A percentile compares a stretch with the other conserved stretches of the same genome.
phyloP scores from a whole-genome alignment of 1,140 invertebrate species.

The Oscheius sp. region DNA sequence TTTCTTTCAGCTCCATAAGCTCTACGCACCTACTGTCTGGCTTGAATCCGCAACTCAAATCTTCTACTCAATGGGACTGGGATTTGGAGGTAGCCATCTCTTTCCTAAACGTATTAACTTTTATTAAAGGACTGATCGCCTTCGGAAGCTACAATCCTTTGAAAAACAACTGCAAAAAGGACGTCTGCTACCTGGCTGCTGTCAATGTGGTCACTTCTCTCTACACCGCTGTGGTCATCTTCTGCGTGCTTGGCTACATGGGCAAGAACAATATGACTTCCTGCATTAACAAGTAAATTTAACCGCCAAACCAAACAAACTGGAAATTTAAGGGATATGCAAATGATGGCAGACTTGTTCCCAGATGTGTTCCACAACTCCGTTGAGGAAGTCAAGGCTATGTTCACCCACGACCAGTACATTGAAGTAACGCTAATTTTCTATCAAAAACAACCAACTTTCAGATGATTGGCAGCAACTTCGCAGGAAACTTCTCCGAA shows the following conservation, averaged over 20 bases:
- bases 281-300: conserved; percentile 50
- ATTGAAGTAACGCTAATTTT: not conserved
- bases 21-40: conserved; percentile 72
- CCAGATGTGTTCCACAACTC: conserved; percentile 39
- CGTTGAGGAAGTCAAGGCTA: conserved; percentile 46
- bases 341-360: conserved; percentile 44
- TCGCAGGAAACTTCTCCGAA: conserved; percentile 43
- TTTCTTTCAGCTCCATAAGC: conserved; percentile 49
- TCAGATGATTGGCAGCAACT: conserved; percentile 42
- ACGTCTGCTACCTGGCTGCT: conserved; percentile 86
- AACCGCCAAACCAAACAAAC: not conserved
- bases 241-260: conserved; percentile 95
- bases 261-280: conserved; percentile 51
- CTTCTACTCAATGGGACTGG: conserved; percentile 90
- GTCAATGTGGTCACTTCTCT: conserved; percentile 93
- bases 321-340: conserved; percentile 50
- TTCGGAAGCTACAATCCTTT: conserved; percentile 93
- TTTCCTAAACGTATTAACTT: conserved; percentile 1
- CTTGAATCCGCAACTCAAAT: conserved; percentile 93
- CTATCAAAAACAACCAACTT: not conserved
- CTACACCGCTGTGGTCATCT: conserved; percentile 96
- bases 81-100: conserved; percentile 73
- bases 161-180: conserved; percentile 89
- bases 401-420: conserved; percentile 50
- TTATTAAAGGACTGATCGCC: conserved; percentile 75